Base-by-base conservation (phyloP, 1,140 invertebrate genomes). In the Planococcus citri region DNA sequence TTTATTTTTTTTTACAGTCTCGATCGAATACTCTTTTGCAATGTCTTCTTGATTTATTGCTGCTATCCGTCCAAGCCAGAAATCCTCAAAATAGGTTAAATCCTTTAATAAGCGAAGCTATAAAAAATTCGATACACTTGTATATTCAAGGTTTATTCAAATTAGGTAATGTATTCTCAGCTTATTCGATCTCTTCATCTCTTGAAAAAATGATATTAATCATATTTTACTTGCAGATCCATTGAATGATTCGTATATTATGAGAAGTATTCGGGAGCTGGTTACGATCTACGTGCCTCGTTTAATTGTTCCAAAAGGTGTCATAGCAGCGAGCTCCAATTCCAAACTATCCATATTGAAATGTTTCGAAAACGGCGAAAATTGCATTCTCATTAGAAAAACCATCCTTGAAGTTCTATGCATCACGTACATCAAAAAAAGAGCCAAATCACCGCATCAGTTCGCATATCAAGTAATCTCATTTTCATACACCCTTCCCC, bases 21-120 rank as follows among this genome's bases (percentile, higher is more conserved):
- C 70, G 67, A 68, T 64, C 73, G 0, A 74, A 72, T 38, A 74
- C 29, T 25, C 17, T 74, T 14, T 68, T 74, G 3, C 72, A 74
- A 33, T 58, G 37, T 29, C 22, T 74, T 8, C 25, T 74, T 9
- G 72, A 73, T 68, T 41, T 72, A 41, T 37, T 73, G 14, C 69
- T 74, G 12, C 58, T 74, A 0, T 71, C 73, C n/a, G 27, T 69
- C 14, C 61, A 68, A 37, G 71, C 72, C 8, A 57, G 70, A 6
- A 73, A 74, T 70, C 71, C 72, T 17, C 70, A 72, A 12, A 25
- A 27, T n/a, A 72, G 71, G 21, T 14, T 74, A 1, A 60, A 70
- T 67, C 68, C 58, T 14, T 60, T 33, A 27, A 70, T 73, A 8
- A 24, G 70, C 17, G 27, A 37, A 38, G 58, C 71, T 1, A 33